A percentile compares a stretch with the other conserved stretches of the same genome.
Conservation (phyloP, 2,888 invertebrate species). For the Homarus gammarus region DNA sequence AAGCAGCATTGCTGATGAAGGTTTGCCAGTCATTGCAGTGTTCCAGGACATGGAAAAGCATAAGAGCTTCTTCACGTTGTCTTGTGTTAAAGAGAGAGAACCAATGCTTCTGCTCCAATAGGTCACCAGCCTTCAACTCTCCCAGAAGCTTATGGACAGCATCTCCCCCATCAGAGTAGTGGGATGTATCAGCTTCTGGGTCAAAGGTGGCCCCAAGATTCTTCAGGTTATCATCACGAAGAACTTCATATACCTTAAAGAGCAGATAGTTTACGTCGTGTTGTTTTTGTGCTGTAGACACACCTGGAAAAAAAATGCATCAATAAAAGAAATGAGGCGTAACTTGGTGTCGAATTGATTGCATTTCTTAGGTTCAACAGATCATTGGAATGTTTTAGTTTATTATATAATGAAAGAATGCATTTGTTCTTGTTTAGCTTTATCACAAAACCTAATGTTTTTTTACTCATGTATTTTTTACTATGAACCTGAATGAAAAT, state of each 20-base stretch:
- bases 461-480: no score
- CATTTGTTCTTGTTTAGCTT: no score
- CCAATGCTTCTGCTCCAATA: conserved; percentile 82
- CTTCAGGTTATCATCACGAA: conserved; percentile 30
- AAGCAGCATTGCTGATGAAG: conserved; percentile 85
- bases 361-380: no score
- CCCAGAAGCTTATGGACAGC: conserved; percentile 83
- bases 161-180: conserved; percentile 83
- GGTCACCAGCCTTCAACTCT: conserved; percentile 82
- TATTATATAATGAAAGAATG: no score
- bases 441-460: no score
- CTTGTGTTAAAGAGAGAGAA: conserved; percentile 84
- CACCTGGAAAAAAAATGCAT: no score
- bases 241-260: conserved; percentile 33
- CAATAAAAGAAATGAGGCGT: no score
- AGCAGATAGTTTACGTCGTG: conserved; percentile 38
- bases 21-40: conserved; percentile 86
- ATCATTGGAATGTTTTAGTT: no score
- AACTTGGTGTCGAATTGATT: no score
- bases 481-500: no score
- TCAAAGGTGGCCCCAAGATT: conserved; percentile 80
- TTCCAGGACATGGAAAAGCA: conserved; percentile 85
- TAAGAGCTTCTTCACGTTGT: conserved; percentile 84
- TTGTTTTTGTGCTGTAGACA: conserved; percentile 11
- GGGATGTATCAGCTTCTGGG: conserved; percentile 83